phyloP scores from a whole-genome alignment of 2,113 vertebrate genomes.

The Thalassoma bifasciatum region DNA sequence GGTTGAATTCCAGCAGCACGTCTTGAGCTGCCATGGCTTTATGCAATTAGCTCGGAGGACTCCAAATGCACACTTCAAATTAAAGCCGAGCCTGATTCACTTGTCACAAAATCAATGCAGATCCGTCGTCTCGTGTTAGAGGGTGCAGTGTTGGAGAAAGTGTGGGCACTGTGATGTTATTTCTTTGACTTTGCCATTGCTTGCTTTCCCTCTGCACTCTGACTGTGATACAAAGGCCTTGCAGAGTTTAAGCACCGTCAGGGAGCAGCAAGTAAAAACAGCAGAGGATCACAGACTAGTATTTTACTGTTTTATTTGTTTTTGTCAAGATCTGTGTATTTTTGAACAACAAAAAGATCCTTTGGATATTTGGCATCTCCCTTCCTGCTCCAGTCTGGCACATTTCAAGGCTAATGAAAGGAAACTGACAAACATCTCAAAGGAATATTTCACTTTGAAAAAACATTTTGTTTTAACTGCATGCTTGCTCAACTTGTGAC shows the following conservation, averaged over 20 bases:
- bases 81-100: slow-evolving; percentile 54
- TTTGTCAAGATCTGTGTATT: slow-evolving; percentile 2
- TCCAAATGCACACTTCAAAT: slow-evolving; percentile 60
- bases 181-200: slow-evolving; percentile 19
- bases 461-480: slow-evolving; percentile 34
- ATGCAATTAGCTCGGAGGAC: slow-evolving; percentile 57
- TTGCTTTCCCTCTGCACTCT: slow-evolving; percentile 9
- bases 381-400: slow-evolving; percentile 20
- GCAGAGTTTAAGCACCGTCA: slow-evolving; percentile 43
- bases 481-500: slow-evolving; percentile 36
- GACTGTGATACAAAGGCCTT: slow-evolving; percentile 9
- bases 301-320: slow-evolving; percentile 26
- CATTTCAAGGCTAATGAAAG: slow-evolving; percentile 45
- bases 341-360: slow-evolving; percentile 16
- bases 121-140: slow-evolving; percentile 37
- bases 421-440: slow-evolving; percentile 40
- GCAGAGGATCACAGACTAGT: slow-evolving; percentile 20
- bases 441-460: slow-evolving; percentile 46
- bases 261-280: slow-evolving; percentile 25
- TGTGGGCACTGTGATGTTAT: slow-evolving; percentile 38
- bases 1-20: slow-evolving; percentile 26
- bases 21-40: slow-evolving; percentile 30
- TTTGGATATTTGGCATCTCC: slow-evolving; percentile 15
- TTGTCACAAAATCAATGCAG: slow-evolving; percentile 78
- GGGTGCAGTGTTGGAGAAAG: slow-evolving; percentile 12